Conservation (phyloP, 2,113 vertebrate species). For the Sylvicapra grimmia region DNA sequence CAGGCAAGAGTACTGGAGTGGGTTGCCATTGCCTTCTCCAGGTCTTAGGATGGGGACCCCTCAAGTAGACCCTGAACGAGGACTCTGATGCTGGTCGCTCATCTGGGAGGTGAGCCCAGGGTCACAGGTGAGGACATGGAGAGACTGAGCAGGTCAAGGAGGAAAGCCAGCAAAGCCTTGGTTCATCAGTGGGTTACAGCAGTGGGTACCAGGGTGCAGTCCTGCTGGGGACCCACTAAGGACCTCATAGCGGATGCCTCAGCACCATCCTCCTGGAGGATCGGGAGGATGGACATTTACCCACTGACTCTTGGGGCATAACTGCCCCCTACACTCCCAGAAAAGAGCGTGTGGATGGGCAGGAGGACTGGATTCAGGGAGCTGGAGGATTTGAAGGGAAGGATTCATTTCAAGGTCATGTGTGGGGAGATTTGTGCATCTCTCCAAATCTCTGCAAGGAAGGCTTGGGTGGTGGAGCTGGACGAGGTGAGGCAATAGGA, state of each 20-base stretch:
- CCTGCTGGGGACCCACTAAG: not conserved
- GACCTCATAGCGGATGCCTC: not conserved
- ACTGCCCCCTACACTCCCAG: not conserved
- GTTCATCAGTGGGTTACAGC: not conserved
- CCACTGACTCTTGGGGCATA: not conserved
- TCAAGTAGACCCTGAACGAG: not conserved
- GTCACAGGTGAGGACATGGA: not conserved
- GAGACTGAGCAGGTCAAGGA: too few species aligned
- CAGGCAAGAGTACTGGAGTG: too few species aligned
- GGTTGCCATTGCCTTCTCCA: too few species aligned
- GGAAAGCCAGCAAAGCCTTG: accelerated
- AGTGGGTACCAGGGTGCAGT: accelerated
- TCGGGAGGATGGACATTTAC: too few species aligned
- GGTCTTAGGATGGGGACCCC: not conserved
- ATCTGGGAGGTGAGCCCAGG: not conserved
- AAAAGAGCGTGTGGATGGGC: not conserved
- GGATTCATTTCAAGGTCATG: not conserved
- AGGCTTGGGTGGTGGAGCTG: too few species aligned
- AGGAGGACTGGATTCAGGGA: not conserved
- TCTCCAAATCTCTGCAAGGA: not conserved
- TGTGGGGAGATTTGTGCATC: not conserved
- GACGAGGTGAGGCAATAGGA: not conserved
- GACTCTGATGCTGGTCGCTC: not conserved
- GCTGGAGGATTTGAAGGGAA: not conserved
- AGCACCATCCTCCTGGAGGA: not conserved